Percentiles rank a stretch among this genome's conserved stretches.
phyloP scores from a whole-genome alignment of 2,888 invertebrate genomes.

The Ennomos fuscantarius region DNA sequence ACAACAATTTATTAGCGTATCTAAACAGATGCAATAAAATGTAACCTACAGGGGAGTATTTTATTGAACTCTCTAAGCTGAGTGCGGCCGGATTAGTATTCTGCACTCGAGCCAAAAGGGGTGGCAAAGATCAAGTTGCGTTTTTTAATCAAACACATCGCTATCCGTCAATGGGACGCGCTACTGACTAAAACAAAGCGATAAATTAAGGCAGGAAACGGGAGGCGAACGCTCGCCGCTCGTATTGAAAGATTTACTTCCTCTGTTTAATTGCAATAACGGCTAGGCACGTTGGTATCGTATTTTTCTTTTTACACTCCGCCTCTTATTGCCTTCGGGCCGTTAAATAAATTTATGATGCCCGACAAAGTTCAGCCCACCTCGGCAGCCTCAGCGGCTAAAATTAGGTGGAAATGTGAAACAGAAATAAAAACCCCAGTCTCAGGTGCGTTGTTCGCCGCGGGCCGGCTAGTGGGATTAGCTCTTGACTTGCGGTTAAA shows the following conservation, averaged over 20 bases:
- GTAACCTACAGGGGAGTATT: slow-evolving; percentile 43
- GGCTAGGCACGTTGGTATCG: slow-evolving; percentile 85
- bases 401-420: slow-evolving; percentile 83
- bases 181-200: slow-evolving; percentile 82
- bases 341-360: slow-evolving; percentile 85
- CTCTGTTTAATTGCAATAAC: slow-evolving; percentile 86
- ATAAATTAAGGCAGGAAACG: slow-evolving; percentile 82
- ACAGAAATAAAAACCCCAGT: slow-evolving; percentile 77
- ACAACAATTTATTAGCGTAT: slow-evolving; percentile 37
- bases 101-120: slow-evolving; percentile 58
- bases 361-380: slow-evolving; percentile 84
- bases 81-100: slow-evolving; percentile 55
- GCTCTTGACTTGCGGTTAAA: slow-evolving; percentile 80
- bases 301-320: slow-evolving; percentile 85
- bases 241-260: slow-evolving; percentile 86
- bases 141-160: slow-evolving; percentile 83
- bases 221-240: slow-evolving; percentile 78
- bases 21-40: slow-evolving; percentile 42
- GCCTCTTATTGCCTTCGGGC: slow-evolving; percentile 84
- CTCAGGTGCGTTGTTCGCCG: slow-evolving; percentile 77
- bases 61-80: slow-evolving; percentile 45
- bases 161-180: slow-evolving; percentile 82
- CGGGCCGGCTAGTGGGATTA: slow-evolving; percentile 68
- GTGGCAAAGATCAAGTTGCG: slow-evolving; percentile 68
- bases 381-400: slow-evolving; percentile 70